phyloP scores from a whole-genome alignment of 92 coral and sea anemone genomes.

The Chrysogorgia sp. region DNA sequence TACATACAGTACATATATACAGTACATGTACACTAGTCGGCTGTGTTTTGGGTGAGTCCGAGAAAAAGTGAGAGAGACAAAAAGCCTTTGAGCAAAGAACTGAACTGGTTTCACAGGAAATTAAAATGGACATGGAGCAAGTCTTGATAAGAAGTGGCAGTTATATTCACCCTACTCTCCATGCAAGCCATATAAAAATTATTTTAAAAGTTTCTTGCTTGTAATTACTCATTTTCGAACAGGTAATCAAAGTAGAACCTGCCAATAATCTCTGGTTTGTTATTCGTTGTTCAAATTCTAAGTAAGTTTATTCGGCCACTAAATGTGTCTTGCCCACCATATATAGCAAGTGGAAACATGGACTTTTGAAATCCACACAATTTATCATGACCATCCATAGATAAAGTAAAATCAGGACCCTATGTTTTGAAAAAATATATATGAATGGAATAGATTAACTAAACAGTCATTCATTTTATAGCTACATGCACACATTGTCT shows the following conservation, averaged over 20 bases:
- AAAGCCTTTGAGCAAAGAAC: not conserved
- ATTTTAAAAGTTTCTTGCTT: too few species aligned
- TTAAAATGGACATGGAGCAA: not conserved
- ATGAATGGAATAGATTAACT: too few species aligned
- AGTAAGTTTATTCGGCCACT: slow-evolving; percentile 62
- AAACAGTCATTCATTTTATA: too few species aligned
- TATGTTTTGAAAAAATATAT: too few species aligned
- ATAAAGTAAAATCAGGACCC: slow-evolving; percentile 62
- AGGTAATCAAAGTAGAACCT: slow-evolving; percentile 65
- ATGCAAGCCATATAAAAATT: not conserved
- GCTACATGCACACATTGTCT: too few species aligned
- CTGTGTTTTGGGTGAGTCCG: too few species aligned
- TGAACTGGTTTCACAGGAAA: not conserved
- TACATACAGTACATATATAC: too few species aligned
- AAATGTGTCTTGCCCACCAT: slow-evolving; percentile 68
- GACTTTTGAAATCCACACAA: slow-evolving; percentile 65
- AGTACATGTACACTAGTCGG: too few species aligned
- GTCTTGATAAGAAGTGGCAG: not conserved
- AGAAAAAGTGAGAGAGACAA: too few species aligned
- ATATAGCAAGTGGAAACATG: slow-evolving; percentile 65
- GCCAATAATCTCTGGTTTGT: slow-evolving; percentile 61
- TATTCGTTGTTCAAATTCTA: slow-evolving; percentile 61
- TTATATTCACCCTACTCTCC: not conserved
- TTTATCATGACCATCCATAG: slow-evolving; percentile 61
- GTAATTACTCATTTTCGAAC: slow-evolving; percentile 46